Evolutionary conservation across 2,888 invertebrate species (phyloP).

Genomic region (Synanthedon tipuliformis): DNA sequence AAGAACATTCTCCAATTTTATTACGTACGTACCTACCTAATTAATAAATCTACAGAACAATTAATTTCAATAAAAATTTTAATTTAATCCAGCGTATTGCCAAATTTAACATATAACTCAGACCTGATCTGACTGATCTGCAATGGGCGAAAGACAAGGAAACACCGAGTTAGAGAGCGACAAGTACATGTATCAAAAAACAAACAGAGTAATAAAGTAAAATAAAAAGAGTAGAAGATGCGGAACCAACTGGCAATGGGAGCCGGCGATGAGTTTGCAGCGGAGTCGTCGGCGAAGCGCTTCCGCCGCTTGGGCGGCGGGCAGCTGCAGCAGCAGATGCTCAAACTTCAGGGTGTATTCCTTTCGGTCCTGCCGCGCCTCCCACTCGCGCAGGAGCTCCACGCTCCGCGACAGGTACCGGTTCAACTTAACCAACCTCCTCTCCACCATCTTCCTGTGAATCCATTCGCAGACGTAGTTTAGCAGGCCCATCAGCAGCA

Average conservation of each 20-base stretch:
- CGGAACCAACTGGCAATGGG: not conserved
- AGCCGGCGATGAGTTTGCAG: not conserved
- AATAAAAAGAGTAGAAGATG: too few relatives aligned
- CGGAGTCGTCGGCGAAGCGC: not conserved
- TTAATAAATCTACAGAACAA: too few relatives aligned
- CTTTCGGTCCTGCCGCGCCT: slow-evolving; percentile 39
- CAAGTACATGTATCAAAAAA: too few relatives aligned
- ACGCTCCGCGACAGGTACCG: slow-evolving; percentile 27
- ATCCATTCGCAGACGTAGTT: slow-evolving; percentile 48
- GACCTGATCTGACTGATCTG: too few relatives aligned
- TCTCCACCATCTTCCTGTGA: slow-evolving; percentile 50
- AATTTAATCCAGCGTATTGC: too few relatives aligned
- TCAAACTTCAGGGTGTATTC: slow-evolving; percentile 38
- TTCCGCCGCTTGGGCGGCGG: slow-evolving; percentile 31
- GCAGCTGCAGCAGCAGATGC: slow-evolving; percentile 41
- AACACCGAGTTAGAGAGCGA: too few relatives aligned
- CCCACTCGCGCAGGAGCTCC: slow-evolving; percentile 38
- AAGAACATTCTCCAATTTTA: too few relatives aligned
- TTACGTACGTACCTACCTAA: too few relatives aligned
- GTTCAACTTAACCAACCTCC: slow-evolving; percentile 47
- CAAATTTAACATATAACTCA: too few relatives aligned
- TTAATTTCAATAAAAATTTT: too few relatives aligned
- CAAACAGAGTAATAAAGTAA: too few relatives aligned
- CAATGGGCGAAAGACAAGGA: too few relatives aligned
- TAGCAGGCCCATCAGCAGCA: slow-evolving; percentile 26